Percentiles rank a stretch among this genome's conserved stretches.
These are phyloP conservation scores for Drosophila siamana DNA, from an alignment of 2,888 invertebrate genomes.

Conservation along the genomic window DNA sequence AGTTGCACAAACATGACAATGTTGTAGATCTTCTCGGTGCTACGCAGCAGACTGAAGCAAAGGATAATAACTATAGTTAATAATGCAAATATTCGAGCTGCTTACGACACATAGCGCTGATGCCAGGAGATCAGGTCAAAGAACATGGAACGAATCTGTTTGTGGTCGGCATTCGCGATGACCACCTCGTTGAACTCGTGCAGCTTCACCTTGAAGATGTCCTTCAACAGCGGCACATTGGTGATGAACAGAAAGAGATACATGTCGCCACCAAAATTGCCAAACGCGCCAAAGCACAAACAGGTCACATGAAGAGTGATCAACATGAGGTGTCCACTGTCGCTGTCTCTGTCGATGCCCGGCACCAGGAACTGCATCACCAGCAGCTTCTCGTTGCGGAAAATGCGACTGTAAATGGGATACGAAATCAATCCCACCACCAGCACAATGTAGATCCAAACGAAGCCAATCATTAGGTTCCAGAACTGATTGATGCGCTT, in stretches of 20 bases:
- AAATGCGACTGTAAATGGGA: constrained; percentile 46
- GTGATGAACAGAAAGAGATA: constrained; percentile 65
- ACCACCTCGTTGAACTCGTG: constrained; percentile 60
- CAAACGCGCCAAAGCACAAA: constrained; percentile 62
- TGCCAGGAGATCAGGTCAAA: constrained; percentile 68
- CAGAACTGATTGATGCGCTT: constrained; percentile 39
- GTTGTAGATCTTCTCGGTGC: constrained; percentile 54
- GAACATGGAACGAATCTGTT: constrained; percentile 29
- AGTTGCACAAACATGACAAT: constrained; percentile 67
- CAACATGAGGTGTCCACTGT: constrained; percentile 51
- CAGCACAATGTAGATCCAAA: constrained; percentile 24
- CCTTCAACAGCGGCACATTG: constrained; percentile 69
- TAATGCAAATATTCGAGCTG: too few relatives aligned
- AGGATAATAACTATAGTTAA: too few relatives aligned
- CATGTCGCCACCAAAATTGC: constrained; percentile 75
- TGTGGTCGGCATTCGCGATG: neutral
- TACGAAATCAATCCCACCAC: constrained; percentile 21
- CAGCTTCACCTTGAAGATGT: constrained; percentile 65
- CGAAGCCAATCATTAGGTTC: constrained; percentile 41
- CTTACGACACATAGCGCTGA: constrained; percentile 70
- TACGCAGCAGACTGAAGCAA: constrained; percentile 43
- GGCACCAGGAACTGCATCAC: constrained; percentile 71
- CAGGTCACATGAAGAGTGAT: constrained; percentile 37
- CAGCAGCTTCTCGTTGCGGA: constrained; percentile 47
- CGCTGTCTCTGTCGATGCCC: constrained; percentile 51